phyloP scores from a whole-genome alignment of 37 sponge, comb jelly and placozoan genomes.

The Petrosia ficiformis region DNA sequence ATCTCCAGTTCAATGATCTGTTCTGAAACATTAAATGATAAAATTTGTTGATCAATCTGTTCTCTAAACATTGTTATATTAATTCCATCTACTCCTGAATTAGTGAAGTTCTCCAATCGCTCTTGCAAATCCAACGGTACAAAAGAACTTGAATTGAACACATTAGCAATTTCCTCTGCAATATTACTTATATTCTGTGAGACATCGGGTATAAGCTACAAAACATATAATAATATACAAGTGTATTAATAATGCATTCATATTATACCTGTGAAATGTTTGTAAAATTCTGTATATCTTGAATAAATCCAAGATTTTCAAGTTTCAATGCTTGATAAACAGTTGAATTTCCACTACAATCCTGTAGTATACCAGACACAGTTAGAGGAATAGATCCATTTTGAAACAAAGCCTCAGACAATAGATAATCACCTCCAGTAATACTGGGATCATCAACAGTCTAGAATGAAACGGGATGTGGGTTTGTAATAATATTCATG shows the following conservation, averaged over 20 bases:
- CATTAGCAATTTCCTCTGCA: neutral
- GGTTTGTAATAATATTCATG: no score
- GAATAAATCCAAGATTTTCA: neutral
- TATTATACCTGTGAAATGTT: neutral
- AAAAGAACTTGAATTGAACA: neutral
- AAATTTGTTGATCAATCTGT: neutral
- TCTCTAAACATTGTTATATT: neutral
- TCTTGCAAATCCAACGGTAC: neutral
- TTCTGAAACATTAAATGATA: neutral
- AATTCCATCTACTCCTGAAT: conserved; percentile 1
- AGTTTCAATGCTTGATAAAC: neutral
- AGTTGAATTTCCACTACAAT: neutral
- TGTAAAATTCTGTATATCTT: neutral
- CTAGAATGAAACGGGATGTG: neutral
- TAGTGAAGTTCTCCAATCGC: neutral
- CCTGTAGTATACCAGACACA: neutral
- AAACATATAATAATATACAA: neutral
- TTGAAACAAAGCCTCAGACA: neutral
- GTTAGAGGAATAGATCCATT: conserved; percentile 1
- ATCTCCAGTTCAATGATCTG: neutral
- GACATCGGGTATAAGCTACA: neutral
- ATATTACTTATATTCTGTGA: neutral
- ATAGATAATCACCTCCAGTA: conserved; percentile 4
- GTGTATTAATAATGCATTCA: neutral
- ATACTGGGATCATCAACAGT: conserved; percentile 7